Evolutionary conservation across 2,888 invertebrate species (phyloP), one percentile per base, ranked within the genome.

Genomic region (Lamellibrachia columna): DNA sequence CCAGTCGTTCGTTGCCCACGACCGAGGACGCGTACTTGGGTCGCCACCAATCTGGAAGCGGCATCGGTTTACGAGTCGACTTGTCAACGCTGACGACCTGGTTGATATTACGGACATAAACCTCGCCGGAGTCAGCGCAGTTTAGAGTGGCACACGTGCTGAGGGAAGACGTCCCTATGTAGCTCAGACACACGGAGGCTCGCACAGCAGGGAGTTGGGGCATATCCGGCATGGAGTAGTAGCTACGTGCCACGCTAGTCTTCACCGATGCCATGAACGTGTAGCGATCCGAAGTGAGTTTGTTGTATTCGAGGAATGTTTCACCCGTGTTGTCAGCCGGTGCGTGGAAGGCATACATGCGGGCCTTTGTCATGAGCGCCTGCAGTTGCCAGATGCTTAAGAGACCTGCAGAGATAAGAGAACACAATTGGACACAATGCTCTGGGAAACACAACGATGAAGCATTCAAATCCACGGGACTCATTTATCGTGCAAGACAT

Each of bases 11-110:
- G 60, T 94, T 93, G 3, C 91, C 93, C 92, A 93, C 7, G 93
- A 92, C 94, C 52, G 93, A 92, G 90, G 93, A 92, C 0, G 93
- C 93, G 93, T 95, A 95, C 93, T 95, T 95, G n/a, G 94, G 93
- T 58, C 93, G 94, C 96, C 96, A 96, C 95, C 95, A 95, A 52
- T 95, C 95, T 7, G 95, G 95, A 40, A 95, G 93, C 0, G 95
- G 94, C 9, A 93, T 94, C 6, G 96, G 95, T 93, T 94, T 94
- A 11, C 96, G 93, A 3, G 95, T 95, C 15, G 92, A 53, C 92
- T 93, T 95, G 93, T 93, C 28, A 91, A 92, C 55, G 93, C 94
- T 52, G 3, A 95, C 95, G 11, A 95, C 93, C 93, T 95, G 95
- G 91, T 95, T 95, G n/a, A 94, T 93, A 92, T 95, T 22, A 94